Evolutionary conservation across 1,140 invertebrate species (phyloP).

Genomic region (Matsumurasca onukii): DNA sequence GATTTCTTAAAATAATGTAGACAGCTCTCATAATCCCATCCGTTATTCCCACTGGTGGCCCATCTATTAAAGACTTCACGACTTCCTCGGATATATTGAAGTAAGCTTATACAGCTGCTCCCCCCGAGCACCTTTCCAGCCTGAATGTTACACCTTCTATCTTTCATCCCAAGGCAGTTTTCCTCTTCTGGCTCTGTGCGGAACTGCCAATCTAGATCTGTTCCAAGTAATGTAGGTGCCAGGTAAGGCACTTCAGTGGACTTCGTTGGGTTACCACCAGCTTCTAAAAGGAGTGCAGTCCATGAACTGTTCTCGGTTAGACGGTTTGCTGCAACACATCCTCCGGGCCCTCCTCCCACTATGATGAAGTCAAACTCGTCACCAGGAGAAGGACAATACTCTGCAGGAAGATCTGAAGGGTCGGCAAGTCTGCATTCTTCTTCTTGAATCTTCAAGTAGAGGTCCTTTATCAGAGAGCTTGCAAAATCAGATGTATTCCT

Average conservation of each 20-base stretch:
- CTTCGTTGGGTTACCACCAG: constrained; percentile 66
- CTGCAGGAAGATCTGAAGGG: too few relatives aligned
- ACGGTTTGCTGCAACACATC: constrained; percentile 64
- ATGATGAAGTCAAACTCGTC: constrained; percentile 55
- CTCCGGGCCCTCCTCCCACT: constrained; percentile 62
- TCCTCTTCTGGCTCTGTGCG: neutral
- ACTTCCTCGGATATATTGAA: neutral
- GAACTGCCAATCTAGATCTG: constrained; percentile 53
- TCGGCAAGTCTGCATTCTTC: too few relatives aligned
- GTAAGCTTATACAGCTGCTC: neutral
- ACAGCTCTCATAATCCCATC: neutral
- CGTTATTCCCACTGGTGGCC: neutral
- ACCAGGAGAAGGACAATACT: too few relatives aligned
- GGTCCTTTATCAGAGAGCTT: too few relatives aligned
- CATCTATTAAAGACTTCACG: neutral
- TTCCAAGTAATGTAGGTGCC: constrained; percentile 48
- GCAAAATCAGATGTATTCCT: too few relatives aligned
- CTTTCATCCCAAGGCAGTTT: neutral
- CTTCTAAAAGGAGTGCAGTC: constrained; percentile 68
- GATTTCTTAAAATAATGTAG: neutral
- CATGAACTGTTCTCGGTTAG: constrained; percentile 54
- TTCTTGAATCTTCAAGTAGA: too few relatives aligned
- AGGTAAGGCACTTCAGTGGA: constrained; percentile 46
- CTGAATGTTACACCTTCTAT: neutral
- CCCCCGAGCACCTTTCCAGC: neutral